Evolutionary conservation across 1,140 invertebrate genomes (phyloP).

Genomic region (Apis laboriosa): DNA sequence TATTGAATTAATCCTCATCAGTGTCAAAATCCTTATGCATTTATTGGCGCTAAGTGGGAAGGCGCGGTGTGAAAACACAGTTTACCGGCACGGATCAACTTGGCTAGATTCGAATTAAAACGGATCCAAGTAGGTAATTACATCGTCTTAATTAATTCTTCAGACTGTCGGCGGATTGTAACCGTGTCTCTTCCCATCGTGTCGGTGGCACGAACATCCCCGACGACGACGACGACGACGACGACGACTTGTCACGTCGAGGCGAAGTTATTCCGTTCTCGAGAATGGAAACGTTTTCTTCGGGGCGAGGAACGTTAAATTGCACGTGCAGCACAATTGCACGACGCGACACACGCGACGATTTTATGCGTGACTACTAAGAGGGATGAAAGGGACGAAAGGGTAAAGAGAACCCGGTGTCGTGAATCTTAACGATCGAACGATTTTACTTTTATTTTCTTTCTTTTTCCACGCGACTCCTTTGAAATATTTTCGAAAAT

Average conservation of each 20-base stretch:
- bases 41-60: not conserved
- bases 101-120: conserved; percentile 39
- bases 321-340: conserved; percentile 3
- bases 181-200: not conserved
- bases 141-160: conserved; percentile 56
- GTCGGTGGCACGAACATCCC: not conserved
- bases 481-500: too few relatives aligned
- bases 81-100: conserved; percentile 23
- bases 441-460: not conserved
- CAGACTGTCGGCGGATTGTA: conserved; percentile 8
- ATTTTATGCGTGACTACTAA: conserved; percentile 7
- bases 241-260: conserved; percentile 27
- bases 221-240: not conserved
- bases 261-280: conserved; percentile 25
- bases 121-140: conserved; percentile 40
- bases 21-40: not conserved
- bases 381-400: not conserved
- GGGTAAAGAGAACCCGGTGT: not conserved
- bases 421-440: not conserved
- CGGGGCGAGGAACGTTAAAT: conserved; percentile 33
- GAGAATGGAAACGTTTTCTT: conserved; percentile 13
- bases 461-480: not conserved
- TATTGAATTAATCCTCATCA: conserved; percentile 24
- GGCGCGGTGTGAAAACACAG: not conserved
- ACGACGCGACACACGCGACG: not conserved